Base-by-base conservation (phyloP, 2,113 vertebrate species). In the Puffinus mauretanicus region DNA sequence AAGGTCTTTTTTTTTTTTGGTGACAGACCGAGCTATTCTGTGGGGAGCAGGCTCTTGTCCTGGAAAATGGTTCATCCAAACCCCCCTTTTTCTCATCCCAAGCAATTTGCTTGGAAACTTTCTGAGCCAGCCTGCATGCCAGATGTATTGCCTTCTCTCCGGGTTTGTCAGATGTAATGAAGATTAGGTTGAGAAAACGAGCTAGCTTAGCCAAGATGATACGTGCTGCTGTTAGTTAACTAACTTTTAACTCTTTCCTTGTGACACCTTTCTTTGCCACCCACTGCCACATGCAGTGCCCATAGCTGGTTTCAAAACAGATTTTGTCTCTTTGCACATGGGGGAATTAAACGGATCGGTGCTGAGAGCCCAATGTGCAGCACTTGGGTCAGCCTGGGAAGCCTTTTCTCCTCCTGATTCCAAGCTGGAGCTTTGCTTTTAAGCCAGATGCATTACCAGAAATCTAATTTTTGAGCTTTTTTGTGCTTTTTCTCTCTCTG, bases 341-440 rank as follows among this genome's bases (percentile, higher is more conserved):
- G 15, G 32, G 22, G 36, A 86, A 67, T 75, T 29, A n/a, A 19
- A 54, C 0, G 1, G 26, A 64, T 58, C 0, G 0, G 21, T 49
- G 46, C 47, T 5, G 12, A 89, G 34, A 60, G 2, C 19, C 29
- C 40, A 22, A 6, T 34, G 25, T n/a, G 44, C 55, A 70, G 30
- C 34, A n/a, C 29, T 64, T 73, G 32, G 4, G 12, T 54, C 27
- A 54, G 16, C 42, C 47, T 82, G 29, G 34, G 66, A 79, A 82
- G 19, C 1, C 34, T 91, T 66, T 86, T 42, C 40, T 72, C 46
- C 34, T 83, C 57, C 7, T 44, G 13, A 11, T 80, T 94, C 49
- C 54, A 80, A 86, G 30, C 27, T 13, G 34, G 51, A 86, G 13
- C 36, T 69, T 67, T 75, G 80, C 24, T 57, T 81, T 81, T 42